Percentiles rank a stretch among this genome's conserved stretches.
These are phyloP conservation scores for Epinephelus malabaricus DNA, from an alignment of 2,797 vertebrate species.

Conservation along the genomic window DNA sequence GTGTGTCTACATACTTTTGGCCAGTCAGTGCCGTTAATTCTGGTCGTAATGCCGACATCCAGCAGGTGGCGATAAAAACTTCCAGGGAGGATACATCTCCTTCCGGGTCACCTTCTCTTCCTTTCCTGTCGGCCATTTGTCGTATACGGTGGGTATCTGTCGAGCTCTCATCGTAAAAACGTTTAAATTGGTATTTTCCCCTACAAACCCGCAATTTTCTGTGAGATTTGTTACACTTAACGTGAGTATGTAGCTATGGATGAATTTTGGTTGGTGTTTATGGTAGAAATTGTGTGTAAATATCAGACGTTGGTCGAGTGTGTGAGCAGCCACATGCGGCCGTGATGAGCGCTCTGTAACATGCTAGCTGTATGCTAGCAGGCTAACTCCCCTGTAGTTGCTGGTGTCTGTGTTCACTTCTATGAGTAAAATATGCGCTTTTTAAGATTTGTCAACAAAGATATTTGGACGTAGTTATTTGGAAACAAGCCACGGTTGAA, in stretches of 20 bases:
- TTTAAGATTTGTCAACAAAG: too few relatives aligned
- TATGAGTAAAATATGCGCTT: too few relatives aligned
- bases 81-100: background rate
- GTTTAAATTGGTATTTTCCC: rapidly evolving
- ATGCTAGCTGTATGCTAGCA: slow-evolving; percentile 27
- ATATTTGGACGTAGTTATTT: too few relatives aligned
- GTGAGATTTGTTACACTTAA: rapidly evolving
- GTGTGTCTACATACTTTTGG: too few relatives aligned
- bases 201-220: rapidly evolving
- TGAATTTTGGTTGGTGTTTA: rapidly evolving
- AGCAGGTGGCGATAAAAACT: slow-evolving; percentile 25
- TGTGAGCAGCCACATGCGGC: slow-evolving; percentile 48
- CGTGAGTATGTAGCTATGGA: rapidly evolving
- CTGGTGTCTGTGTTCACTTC: background rate
- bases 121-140: slow-evolving; percentile 82
- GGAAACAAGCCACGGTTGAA: background rate
- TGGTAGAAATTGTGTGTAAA: background rate
- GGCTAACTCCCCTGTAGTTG: slow-evolving; percentile 9
- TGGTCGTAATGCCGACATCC: background rate
- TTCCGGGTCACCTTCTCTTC: slow-evolving; percentile 46
- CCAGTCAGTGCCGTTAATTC: too few relatives aligned
- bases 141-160: slow-evolving; percentile 58
- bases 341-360: background rate
- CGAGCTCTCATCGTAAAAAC: slow-evolving; percentile 40
- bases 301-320: background rate